Evolutionary conservation across 2,888 invertebrate species (phyloP).

Genomic region (Eristalis arbustorum): DNA sequence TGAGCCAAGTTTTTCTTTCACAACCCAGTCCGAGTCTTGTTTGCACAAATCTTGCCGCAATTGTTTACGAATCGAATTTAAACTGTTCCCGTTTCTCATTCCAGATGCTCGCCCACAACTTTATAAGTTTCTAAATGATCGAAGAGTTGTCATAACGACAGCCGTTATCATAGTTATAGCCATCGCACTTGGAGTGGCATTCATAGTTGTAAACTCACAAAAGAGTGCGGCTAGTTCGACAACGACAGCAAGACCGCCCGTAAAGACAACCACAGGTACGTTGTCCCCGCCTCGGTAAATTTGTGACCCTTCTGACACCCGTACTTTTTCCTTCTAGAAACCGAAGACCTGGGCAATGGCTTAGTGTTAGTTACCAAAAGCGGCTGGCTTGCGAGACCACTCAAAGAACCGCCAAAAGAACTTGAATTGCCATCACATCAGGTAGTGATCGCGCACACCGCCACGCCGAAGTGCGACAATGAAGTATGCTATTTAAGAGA

Average conservation of each 20-base stretch:
- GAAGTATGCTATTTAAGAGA: conserved; percentile 78
- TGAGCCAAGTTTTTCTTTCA: background rate
- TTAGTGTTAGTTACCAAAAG: conserved; percentile 81
- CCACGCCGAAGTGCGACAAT: conserved; percentile 82
- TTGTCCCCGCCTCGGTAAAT: background rate
- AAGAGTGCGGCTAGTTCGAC: background rate
- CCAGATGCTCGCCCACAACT: background rate
- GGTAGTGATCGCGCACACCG: conserved; percentile 85
- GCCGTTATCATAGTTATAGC: background rate
- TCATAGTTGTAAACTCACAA: background rate
- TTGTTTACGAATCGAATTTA: background rate
- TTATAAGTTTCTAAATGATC: background rate
- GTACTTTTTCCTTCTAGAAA: background rate
- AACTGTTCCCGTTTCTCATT: background rate
- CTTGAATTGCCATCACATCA: conserved; percentile 81
- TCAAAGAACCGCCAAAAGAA: conserved; percentile 77
- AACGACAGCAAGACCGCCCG: background rate
- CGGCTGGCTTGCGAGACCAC: conserved; percentile 86
- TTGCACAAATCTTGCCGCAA: background rate
- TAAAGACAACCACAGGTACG: background rate
- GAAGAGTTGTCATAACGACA: background rate
- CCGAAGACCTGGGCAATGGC: background rate
- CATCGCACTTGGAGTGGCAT: background rate
- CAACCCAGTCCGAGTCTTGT: background rate
- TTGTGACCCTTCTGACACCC: background rate